Evolutionary conservation across 2,113 vertebrate species (phyloP).

Genomic region (Pluvianellus socialis): DNA sequence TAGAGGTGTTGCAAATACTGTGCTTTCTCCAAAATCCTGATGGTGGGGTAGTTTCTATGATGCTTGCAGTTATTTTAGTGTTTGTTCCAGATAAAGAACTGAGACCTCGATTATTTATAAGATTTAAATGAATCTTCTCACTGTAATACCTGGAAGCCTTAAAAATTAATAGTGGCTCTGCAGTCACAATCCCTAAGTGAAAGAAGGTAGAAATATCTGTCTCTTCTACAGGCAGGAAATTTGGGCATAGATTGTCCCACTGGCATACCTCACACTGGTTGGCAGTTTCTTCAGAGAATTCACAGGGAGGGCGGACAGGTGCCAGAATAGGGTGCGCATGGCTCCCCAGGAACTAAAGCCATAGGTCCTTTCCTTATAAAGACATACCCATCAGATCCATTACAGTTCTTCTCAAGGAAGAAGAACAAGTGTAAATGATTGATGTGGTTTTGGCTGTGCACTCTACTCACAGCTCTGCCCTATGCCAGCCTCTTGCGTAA

Average conservation of each 20-base stretch:
- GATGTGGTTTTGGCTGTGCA: neutral
- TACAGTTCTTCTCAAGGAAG: neutral
- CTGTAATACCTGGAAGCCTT: neutral
- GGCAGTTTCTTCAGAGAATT: neutral
- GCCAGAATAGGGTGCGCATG: accelerated
- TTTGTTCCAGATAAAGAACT: neutral
- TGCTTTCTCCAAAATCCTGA: neutral
- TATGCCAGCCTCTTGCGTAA: neutral
- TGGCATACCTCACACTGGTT: neutral
- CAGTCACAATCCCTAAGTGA: neutral
- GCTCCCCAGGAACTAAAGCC: neutral
- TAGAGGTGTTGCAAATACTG: neutral
- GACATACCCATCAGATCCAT: neutral
- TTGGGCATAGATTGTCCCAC: neutral
- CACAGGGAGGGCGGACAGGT: neutral
- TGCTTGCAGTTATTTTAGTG: neutral
- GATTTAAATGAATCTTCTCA: neutral
- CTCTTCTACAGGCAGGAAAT: neutral
- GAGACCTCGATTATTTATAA: neutral
- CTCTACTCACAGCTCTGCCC: neutral
- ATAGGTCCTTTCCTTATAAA: neutral
- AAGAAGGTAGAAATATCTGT: neutral
- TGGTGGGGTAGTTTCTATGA: neutral
- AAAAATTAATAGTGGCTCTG: neutral
- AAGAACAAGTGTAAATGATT: neutral